Evolutionary conservation across 2,888 invertebrate species (phyloP), one percentile per base, ranked within the genome.

Genomic region (Cerastoderma edule): DNA sequence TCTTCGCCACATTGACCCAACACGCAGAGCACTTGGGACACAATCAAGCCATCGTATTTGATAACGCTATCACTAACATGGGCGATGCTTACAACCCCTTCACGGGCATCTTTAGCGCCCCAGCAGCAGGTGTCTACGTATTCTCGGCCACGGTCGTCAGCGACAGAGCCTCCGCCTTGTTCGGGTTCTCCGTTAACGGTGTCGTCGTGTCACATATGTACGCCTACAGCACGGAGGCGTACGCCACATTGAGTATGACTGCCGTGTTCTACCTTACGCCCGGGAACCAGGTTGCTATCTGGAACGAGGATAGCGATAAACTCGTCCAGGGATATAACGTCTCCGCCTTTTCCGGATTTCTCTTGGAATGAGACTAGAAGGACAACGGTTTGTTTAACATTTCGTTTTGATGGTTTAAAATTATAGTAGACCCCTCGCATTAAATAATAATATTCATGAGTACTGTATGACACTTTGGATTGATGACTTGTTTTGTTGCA

Each of bases 71-170:
- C 22, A 50, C 50, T n/a, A 50, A 50, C 22, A 22, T 50, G 13
- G 50, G 50, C 10, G 16, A 50, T 6, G 50, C 13, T 19, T 50
- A 19, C 5, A 13, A 50, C 22, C 6, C 6, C 6, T 50, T 22
- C 50, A n/a, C 50, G 50, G 50, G 50, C 22, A 50, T 50, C 10
- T 50, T 50, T 22, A 50, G 13, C 10, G 50, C 50, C 22, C 50
- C 50, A 10, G 50, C 22, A 22, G 6, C 50, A n/a, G 50, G 50
- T 22, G 50, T 50, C 10, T 50, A 50, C 22, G 50, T 50, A 13
- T 50, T 50, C 22, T 50, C 50, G 6, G 22, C 50, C 6, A 19
- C 50, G 22, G 22, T 50, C 10, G 6, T 50, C 22, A 22, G 6
- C 5, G 6, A 6, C 13, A 22, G 22, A 10, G 13, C 10, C 6